Base-by-base conservation (phyloP, 2,888 invertebrate species). In the Chrysodeixis includens region DNA sequence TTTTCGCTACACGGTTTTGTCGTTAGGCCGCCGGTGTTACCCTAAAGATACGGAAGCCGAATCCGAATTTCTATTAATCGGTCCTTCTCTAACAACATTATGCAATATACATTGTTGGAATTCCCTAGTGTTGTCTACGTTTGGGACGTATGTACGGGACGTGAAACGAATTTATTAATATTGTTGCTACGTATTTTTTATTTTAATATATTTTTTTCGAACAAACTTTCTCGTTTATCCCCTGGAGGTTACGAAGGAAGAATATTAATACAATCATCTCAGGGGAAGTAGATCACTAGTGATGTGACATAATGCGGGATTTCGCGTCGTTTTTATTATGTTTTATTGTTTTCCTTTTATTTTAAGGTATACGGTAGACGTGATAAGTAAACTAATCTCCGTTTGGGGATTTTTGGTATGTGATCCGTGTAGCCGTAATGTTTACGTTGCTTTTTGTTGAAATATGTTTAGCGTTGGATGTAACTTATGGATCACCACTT, bases 101-200 rank as follows among this genome's bases (percentile, higher is more conserved):
- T 74, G 56, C 65, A 8, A 16, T 53, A 18, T 49, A 71, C 56
- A 66, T 73, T 68, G 60, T 78, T 71, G 60, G 76, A 72, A 78
- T 81, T 81, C 73, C 40, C 32, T 56, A 67, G 57, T 56, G 58
- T 52, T 62, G 55, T 63, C 62, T 66, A 53, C 10, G 49, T 65
- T 53, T 40, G 61, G 49, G 67, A 81, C 35, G 69, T 69, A 78
- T 78, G 74, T 64, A 61, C 69, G 57, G 56, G 5, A 78, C 81
- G 79, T 76, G 76, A 54, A 58, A 55, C 52, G 79, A 81, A 78
- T 79, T 68, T 71, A 79, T 70, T 71, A 76, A 76, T 71, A 76
- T 62, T 73, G 69, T 74, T 73, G 66, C 58, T 52, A 53, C 60
- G 57, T 71, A 63, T 78, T 81, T 74, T 81, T 75, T 69, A 76